Conservation (phyloP, 2,113 vertebrate species). For the Mesocricetus auratus region DNA sequence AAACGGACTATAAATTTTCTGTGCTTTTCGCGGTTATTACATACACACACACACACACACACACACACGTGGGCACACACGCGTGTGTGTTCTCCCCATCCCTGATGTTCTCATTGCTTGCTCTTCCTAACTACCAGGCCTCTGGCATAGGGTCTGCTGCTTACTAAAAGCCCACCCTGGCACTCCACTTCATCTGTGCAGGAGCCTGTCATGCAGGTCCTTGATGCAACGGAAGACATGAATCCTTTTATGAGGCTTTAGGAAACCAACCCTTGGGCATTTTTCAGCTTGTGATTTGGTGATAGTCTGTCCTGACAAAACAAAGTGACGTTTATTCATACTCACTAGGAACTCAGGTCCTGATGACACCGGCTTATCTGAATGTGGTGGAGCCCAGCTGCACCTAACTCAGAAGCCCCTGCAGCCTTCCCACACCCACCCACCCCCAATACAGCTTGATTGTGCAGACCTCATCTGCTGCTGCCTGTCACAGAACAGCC, state of each 20-base stretch:
- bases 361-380: rapidly evolving
- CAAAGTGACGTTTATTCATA: rapidly evolving
- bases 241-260: background rate
- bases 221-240: background rate
- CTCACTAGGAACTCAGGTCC: rapidly evolving
- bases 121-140: background rate
- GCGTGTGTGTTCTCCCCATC: no score
- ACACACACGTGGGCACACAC: no score
- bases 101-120: background rate
- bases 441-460: rapidly evolving
- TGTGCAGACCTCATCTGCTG: rapidly evolving
- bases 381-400: rapidly evolving
- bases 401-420: rapidly evolving
- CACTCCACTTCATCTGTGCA: rapidly evolving
- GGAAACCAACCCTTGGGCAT: background rate
- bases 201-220: background rate
- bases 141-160: rapidly evolving
- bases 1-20: background rate
- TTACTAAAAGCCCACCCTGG: rapidly evolving
- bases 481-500: no score
- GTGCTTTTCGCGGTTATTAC: background rate
- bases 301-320: background rate
- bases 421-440: rapidly evolving
- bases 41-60: no score
- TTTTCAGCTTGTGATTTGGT: rapidly evolving